Conservation (phyloP, 2,797 vertebrate species). For the Limnodromus scolopaceus region DNA sequence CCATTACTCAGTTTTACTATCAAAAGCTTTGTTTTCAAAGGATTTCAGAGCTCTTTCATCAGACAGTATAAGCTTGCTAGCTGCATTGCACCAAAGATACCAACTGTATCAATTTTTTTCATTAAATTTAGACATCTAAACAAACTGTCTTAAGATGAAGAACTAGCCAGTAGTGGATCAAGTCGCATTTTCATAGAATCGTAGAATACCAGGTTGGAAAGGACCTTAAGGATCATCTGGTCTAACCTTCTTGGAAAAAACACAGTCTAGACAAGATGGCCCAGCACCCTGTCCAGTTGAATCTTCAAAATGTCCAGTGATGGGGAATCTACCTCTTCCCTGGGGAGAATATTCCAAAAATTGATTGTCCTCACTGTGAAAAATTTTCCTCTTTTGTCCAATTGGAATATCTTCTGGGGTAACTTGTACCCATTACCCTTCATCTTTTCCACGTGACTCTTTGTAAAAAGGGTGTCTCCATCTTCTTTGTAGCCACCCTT, state of each 20-base stretch:
- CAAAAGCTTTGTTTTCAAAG: background rate
- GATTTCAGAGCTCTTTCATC: background rate
- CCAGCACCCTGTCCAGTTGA: background rate
- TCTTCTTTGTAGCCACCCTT: background rate
- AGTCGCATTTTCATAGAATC: background rate
- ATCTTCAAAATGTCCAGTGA: background rate
- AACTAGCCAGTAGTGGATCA: background rate
- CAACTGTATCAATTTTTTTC: background rate
- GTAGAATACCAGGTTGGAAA: background rate
- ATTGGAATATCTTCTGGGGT: background rate
- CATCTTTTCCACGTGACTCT: background rate
- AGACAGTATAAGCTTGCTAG: background rate
- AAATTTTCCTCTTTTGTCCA: background rate
- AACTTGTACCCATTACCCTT: background rate
- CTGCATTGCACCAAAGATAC: background rate
- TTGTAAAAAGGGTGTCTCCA: background rate
- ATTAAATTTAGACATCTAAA: background rate
- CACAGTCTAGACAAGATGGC: background rate
- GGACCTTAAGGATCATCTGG: background rate
- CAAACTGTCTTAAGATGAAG: background rate
- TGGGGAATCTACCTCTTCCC: background rate
- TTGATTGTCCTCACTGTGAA: background rate
- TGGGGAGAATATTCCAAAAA: background rate
- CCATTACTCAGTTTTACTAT: background rate
- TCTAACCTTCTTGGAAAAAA: too few species aligned